These are phyloP conservation scores for Cliona cf. orientalis DNA, from an alignment of 37 sponge, comb jelly and placozoan genomes.

Conservation along the genomic window DNA sequence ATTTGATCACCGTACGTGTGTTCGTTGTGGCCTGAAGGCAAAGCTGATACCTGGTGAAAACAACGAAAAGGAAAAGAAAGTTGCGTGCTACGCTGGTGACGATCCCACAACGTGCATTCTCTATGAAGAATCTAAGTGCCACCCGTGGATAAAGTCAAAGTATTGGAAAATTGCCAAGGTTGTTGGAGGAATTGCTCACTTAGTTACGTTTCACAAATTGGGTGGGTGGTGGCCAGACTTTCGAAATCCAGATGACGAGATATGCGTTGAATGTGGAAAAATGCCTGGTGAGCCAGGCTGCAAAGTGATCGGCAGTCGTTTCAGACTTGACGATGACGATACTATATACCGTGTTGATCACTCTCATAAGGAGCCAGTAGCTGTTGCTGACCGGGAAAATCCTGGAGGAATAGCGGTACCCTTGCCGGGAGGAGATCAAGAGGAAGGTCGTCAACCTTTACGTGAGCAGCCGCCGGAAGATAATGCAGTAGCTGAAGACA, in stretches of 20 bases:
- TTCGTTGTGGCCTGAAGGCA: conserved; percentile 5
- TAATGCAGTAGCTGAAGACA: too few species aligned
- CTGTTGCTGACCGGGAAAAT: too few species aligned
- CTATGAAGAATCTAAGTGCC: conserved; percentile 36
- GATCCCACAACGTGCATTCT: background rate
- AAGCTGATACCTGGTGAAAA: background rate
- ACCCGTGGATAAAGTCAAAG: conserved; percentile 23
- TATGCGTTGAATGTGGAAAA: conserved; percentile 1
- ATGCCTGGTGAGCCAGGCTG: conserved; percentile 17
- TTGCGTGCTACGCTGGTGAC: background rate
- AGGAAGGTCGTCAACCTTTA: too few species aligned
- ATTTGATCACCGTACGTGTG: conserved; percentile 12
- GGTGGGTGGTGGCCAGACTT: background rate
- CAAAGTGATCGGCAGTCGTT: too few species aligned
- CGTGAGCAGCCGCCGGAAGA: too few species aligned
- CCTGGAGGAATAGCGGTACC: too few species aligned
- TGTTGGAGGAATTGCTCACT: conserved; percentile 21
- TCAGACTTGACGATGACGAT: too few species aligned
- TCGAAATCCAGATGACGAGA: conserved; percentile 3
- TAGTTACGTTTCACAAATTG: background rate
- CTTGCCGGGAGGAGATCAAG: too few species aligned
- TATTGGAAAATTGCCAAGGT: conserved; percentile 2
- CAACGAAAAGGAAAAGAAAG: too few species aligned
- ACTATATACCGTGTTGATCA: too few species aligned
- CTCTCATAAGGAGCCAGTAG: too few species aligned